Base-by-base conservation (phyloP, 2,888 invertebrate genomes). In the Sylvicola cinctus region DNA sequence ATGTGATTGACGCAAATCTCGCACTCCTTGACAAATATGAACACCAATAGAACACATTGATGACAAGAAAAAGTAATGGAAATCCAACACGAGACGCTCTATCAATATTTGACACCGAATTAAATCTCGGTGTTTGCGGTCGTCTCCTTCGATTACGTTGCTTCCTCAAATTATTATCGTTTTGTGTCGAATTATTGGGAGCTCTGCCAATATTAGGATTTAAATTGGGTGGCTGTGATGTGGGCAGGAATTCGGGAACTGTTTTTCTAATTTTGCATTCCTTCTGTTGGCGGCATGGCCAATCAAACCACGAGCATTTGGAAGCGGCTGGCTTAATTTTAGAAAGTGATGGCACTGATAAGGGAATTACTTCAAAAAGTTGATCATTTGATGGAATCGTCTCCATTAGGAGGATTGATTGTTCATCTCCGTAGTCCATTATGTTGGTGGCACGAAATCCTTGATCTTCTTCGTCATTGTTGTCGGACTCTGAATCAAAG, bases 31-130 rank as follows among this genome's bases (percentile, higher is more conserved):
- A 66, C 37, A 79, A 58, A 49, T 77, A 80, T 6, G 70, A 70
- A 44, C 68, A 72, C 79, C 83, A 84, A 50, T 84, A 84, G 52
- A 79, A 70, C 36, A 76, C 55, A 52, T 83, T 81, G 43, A 83
- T 76, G 10, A 74, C 60, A 3, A 76, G 50, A 54, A 83, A 84
- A 30, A 74, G 63, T 34, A 79, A 46, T 0, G 84, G 84, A 50
- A 84, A 83, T 17, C 78, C 66, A 28, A 81, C 62, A 29, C 83
- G 58, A 7, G 78, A 75, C 13, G 71, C 71, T 14, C 73, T 64
- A 56, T 83, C 83, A 41, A 83, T 78, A 56, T 76, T 74, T 38
- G 80, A 80, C 3, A 81, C 80, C 16, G 79, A 79, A 55, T 81
- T 81, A 46, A 74, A 74, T 41, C 74, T 60, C 0, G 72, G 74